A percentile compares a stretch with the other conserved stretches of the same genome.
phyloP scores from a whole-genome alignment of 2,113 vertebrate genomes.

The Ibidorhyncha struthersii region DNA sequence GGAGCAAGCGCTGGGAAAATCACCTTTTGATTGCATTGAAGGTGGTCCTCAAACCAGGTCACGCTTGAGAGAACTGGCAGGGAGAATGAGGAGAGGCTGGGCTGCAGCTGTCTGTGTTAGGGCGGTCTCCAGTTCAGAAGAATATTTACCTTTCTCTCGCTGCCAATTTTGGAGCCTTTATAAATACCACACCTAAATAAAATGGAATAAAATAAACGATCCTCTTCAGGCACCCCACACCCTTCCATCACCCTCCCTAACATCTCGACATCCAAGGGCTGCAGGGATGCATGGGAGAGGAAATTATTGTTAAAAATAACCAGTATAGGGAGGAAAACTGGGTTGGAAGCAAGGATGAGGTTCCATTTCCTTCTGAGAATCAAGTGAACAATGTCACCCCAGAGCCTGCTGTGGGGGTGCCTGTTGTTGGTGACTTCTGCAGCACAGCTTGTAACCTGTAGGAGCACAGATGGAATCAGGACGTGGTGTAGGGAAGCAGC shows the following conservation, averaged over 20 bases:
- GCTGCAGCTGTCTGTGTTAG: constrained; percentile 47
- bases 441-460: background rate
- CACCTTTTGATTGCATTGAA: constrained; percentile 53
- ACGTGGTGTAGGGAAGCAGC: background rate
- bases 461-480: background rate
- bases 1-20: constrained; percentile 12
- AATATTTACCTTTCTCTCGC: constrained; percentile 17
- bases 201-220: constrained; percentile 54
- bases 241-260: background rate
- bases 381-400: background rate
- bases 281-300: background rate
- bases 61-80: constrained; percentile 53
- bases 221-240: background rate
- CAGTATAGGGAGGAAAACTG: background rate
- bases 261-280: background rate
- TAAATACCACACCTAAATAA: constrained; percentile 66
- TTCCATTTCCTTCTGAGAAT: background rate
- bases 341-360: background rate
- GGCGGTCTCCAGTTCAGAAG: constrained; percentile 21
- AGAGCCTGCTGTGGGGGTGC: background rate
- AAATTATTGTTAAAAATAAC: constrained; percentile 6
- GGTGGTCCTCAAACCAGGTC: constrained; percentile 64
- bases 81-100: constrained; percentile 26
- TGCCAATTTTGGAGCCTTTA: constrained; percentile 45
- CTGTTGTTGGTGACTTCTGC: background rate